These are phyloP conservation scores for Stercorarius parasiticus DNA, from an alignment of 2,113 vertebrate species.

Conservation along the genomic window DNA sequence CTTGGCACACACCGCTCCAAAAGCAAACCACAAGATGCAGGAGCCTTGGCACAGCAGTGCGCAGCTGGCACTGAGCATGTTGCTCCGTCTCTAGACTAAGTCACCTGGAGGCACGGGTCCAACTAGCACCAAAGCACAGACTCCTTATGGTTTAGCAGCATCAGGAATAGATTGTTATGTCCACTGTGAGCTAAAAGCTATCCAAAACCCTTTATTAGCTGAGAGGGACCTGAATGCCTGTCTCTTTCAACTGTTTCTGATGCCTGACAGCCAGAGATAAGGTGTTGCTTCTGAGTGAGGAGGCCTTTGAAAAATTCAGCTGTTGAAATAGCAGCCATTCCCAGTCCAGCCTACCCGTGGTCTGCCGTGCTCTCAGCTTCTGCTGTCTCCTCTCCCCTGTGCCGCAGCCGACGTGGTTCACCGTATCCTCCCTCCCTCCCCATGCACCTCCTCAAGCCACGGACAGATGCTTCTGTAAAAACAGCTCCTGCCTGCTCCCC, in stretches of 20 bases:
- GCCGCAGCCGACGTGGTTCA: not conserved
- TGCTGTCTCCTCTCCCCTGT: not conserved
- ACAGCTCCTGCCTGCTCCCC: not conserved
- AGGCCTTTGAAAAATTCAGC: not conserved
- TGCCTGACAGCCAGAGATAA: not conserved
- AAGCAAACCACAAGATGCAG: not conserved
- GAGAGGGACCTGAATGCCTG: not conserved
- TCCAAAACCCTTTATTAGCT: not conserved
- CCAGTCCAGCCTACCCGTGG: not conserved
- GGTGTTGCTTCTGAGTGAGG: not conserved
- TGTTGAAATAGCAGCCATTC: not conserved
- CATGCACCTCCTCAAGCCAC: fast-evolving
- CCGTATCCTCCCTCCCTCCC: not conserved
- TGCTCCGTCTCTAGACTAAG: not conserved
- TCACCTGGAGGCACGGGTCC: not conserved
- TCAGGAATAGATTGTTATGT: not conserved
- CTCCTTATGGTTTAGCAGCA: not conserved
- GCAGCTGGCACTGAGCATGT: not conserved
- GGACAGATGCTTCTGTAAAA: not conserved
- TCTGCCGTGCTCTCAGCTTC: not conserved
- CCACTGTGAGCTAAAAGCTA: not conserved
- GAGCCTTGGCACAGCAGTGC: not conserved
- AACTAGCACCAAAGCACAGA: not conserved
- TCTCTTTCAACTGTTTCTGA: not conserved
- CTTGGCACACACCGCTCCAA: fast-evolving